Conservation (phyloP, 1,140 invertebrate genomes). For the Sitophilus oryzae region DNA sequence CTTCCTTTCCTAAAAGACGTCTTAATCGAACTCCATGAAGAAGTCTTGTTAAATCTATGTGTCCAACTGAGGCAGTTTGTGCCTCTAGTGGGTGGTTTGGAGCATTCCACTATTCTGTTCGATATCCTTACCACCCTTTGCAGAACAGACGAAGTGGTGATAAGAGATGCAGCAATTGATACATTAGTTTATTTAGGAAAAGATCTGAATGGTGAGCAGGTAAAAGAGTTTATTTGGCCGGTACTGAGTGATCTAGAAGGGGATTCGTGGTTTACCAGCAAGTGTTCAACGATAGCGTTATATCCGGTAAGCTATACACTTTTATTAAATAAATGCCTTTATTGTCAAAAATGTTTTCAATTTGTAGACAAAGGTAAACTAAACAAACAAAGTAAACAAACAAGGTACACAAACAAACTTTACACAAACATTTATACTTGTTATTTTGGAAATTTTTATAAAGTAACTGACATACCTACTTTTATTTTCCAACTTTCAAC, state of each 20-base stretch:
- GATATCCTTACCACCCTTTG: constrained; percentile 30
- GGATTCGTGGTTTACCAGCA: constrained; percentile 37
- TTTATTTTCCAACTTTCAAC: too few relatives aligned
- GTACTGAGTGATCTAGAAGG: constrained; percentile 26
- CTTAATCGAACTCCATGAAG: constrained; percentile 31
- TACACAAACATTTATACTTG: too few relatives aligned
- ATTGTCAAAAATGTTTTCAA: too few relatives aligned
- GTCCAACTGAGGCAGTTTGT: constrained; percentile 34
- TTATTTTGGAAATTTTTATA: too few relatives aligned
- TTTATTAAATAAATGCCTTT: too few relatives aligned
- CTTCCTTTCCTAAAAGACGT: constrained; percentile 28
- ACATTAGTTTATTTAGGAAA: constrained; percentile 26
- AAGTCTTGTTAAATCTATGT: constrained; percentile 29
- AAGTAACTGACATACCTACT: too few relatives aligned
- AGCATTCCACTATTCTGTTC: constrained; percentile 30
- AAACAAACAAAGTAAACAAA: too few relatives aligned
- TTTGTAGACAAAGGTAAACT: too few relatives aligned
- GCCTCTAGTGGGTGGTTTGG: constrained; percentile 34
- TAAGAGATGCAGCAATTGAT: constrained; percentile 32
- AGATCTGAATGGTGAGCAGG: constrained; percentile 22
- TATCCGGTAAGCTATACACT: constrained; percentile 36
- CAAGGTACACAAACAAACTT: too few relatives aligned
- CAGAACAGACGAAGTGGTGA: constrained; percentile 30
- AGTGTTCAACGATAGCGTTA: constrained; percentile 33
- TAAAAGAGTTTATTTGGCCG: constrained; percentile 26